Conservation (phyloP, 1,140 invertebrate species). For the Rhyacophila brunnea region DNA sequence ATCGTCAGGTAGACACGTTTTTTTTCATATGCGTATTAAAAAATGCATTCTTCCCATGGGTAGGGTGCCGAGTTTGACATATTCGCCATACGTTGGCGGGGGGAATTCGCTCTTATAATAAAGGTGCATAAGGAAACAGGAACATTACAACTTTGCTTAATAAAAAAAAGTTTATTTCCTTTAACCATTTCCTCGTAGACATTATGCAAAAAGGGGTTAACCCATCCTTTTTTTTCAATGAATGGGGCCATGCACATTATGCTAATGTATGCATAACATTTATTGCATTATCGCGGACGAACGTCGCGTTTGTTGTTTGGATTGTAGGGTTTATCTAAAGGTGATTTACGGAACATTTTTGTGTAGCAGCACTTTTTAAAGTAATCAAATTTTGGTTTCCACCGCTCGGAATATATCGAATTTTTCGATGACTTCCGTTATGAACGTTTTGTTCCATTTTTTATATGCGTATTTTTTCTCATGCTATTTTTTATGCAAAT, state of each 20-base stretch:
- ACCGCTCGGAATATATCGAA: slow-evolving; percentile 32
- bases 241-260: slow-evolving; percentile 57
- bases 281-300: slow-evolving; percentile 35
- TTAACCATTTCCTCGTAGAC: slow-evolving; percentile 26
- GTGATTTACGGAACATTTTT: slow-evolving; percentile 36
- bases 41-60: slow-evolving; percentile 24
- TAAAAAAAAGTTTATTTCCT: slow-evolving; percentile 24
- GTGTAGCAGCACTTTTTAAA: slow-evolving; percentile 12
- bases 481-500: slow-evolving; percentile 37
- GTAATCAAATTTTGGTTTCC: slow-evolving; percentile 24
- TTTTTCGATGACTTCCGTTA: slow-evolving; percentile 33
- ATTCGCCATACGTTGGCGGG: slow-evolving; percentile 24
- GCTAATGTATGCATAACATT: slow-evolving; percentile 58
- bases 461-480: slow-evolving; percentile 32
- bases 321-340: slow-evolving; percentile 7
- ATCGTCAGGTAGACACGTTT: slow-evolving; percentile 56
- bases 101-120: slow-evolving; percentile 36
- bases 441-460: slow-evolving; percentile 27
- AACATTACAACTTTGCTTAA: slow-evolving; percentile 30
- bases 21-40: slow-evolving; percentile 24
- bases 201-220: slow-evolving; percentile 58
- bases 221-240: slow-evolving; percentile 58
- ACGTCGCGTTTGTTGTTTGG: neutral
- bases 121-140: slow-evolving; percentile 37
- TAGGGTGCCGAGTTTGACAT: slow-evolving; percentile 31